Percentiles rank a stretch among this genome's conserved stretches.
Evolutionary conservation across 2,797 vertebrate species (phyloP).

Genomic region (Chromis chromis): DNA sequence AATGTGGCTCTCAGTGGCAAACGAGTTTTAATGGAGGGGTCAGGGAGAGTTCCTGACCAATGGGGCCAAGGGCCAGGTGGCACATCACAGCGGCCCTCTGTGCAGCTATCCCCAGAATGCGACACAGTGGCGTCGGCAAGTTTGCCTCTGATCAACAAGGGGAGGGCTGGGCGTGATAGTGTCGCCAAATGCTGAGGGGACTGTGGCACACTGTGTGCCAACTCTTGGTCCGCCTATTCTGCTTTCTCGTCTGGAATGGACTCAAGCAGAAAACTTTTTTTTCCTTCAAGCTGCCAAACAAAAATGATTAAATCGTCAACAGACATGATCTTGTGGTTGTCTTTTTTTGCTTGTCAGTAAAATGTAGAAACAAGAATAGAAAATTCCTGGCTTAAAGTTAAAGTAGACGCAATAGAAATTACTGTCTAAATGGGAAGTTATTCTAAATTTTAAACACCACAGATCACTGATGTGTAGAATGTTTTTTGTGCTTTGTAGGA

Average conservation of each 20-base stretch:
- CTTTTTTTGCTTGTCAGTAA: not conserved
- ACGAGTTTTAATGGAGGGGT: constrained; percentile 82
- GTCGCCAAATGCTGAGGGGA: constrained; percentile 80
- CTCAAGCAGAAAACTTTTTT: not conserved
- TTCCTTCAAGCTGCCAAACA: not conserved
- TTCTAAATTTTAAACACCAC: not conserved
- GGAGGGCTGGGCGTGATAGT: constrained; percentile 68
- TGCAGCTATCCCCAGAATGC: constrained; percentile 87
- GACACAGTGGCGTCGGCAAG: constrained; percentile 87
- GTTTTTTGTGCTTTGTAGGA: not conserved
- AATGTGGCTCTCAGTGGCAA: constrained; percentile 75
- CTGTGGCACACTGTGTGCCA: constrained; percentile 62
- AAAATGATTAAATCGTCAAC: not conserved
- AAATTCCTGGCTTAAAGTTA: not conserved
- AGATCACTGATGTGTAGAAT: not conserved
- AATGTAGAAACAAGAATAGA: too few relatives aligned
- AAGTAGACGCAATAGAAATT: not conserved
- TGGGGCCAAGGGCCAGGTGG: constrained; percentile 83
- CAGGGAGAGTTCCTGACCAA: constrained; percentile 82
- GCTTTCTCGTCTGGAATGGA: constrained; percentile 22
- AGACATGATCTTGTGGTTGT: not conserved
- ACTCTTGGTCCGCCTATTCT: constrained; percentile 37
- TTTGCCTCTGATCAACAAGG: constrained; percentile 81
- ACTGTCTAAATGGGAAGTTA: not conserved
- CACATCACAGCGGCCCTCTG: constrained; percentile 82